These are phyloP conservation scores for Uloborus diversus DNA, from an alignment of 1,140 invertebrate species.

Conservation along the genomic window DNA sequence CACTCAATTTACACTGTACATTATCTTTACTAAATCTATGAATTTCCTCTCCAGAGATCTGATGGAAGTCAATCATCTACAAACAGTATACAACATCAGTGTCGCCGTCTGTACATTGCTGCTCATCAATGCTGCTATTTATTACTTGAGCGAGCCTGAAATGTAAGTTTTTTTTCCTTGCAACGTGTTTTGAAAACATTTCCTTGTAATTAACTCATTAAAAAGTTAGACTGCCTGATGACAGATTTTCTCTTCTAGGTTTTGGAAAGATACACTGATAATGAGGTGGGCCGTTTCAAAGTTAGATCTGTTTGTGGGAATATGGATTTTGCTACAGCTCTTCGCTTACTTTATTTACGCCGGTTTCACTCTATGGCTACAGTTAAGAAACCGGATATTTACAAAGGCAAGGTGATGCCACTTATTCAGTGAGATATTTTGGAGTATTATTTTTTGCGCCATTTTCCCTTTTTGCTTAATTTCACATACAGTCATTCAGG, in stretches of 20 bases:
- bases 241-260: too few relatives aligned
- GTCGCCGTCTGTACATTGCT: constrained; percentile 13
- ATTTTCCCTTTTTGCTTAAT: too few relatives aligned
- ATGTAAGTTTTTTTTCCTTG: background rate
- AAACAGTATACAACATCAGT: constrained; percentile 37
- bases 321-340: background rate
- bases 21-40: too few relatives aligned
- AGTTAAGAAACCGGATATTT: constrained; percentile 4
- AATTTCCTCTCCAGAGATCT: constrained; percentile 26
- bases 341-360: background rate
- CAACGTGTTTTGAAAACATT: background rate
- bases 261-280: background rate
- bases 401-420: constrained; percentile 39
- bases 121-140: constrained; percentile 10
- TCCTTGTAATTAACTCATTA: background rate
- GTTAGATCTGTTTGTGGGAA: background rate
- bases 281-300: constrained; percentile 19
- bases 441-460: background rate
- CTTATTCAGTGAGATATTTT: background rate
- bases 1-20: too few relatives aligned
- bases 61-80: constrained; percentile 45
- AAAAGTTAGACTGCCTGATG: too few relatives aligned
- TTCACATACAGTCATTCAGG: too few relatives aligned
- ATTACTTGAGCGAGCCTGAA: constrained; percentile 16
- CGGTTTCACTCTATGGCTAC: constrained; percentile 17